These are phyloP conservation scores for Cantharis nigra DNA, from an alignment of 2,888 invertebrate genomes.

Conservation along the genomic window DNA sequence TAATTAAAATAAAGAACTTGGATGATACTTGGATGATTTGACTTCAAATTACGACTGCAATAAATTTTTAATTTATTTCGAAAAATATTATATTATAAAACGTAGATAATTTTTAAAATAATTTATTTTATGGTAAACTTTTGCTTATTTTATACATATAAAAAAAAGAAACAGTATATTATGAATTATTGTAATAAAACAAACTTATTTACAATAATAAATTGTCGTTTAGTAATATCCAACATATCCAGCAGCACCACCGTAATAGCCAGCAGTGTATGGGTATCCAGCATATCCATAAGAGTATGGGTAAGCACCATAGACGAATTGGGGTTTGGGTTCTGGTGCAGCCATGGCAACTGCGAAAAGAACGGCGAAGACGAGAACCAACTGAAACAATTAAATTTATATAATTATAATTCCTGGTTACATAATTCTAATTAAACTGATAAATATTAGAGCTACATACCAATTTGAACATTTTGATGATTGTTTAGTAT, in stretches of 20 bases:
- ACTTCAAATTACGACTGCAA: too few relatives aligned
- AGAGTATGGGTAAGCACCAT: conserved; percentile 2
- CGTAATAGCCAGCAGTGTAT: neutral
- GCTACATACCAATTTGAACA: conserved; percentile 16
- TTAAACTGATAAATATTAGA: too few relatives aligned
- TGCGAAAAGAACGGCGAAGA: conserved; percentile 27
- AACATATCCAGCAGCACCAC: neutral
- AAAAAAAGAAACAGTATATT: neutral
- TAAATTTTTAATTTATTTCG: too few relatives aligned
- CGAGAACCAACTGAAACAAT: conserved; percentile 18
- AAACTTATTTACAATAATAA: neutral
- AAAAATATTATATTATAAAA: too few relatives aligned
- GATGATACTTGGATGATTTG: too few relatives aligned
- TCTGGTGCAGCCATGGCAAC: conserved; percentile 26
- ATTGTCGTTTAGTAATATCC: neutral
- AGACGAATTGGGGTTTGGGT: conserved; percentile 12
- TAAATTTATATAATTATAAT: neutral
- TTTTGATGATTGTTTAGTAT: conserved; percentile 8
- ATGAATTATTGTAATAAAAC: neutral
- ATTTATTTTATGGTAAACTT: neutral
- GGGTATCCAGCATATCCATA: conserved; percentile 3
- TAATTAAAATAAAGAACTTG: too few relatives aligned
- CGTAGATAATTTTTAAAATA: neutral
- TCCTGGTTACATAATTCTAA: neutral
- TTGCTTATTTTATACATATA: neutral